phyloP scores from a whole-genome alignment of 2,797 vertebrate species.

The Artibeus jamaicensis region DNA sequence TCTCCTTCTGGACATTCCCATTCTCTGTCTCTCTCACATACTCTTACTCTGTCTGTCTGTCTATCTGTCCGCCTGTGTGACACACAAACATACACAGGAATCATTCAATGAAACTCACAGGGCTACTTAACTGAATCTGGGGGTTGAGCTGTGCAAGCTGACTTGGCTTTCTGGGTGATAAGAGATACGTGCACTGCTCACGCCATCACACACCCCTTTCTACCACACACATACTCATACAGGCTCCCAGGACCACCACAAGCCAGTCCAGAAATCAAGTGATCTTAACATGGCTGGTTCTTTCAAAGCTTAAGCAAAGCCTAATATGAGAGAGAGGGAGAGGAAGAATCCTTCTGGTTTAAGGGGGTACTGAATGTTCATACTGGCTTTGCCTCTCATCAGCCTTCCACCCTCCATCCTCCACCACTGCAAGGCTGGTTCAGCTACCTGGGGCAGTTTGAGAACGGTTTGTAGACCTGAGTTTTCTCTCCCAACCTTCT shows the following conservation, averaged over 20 bases:
- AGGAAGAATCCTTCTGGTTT: neutral
- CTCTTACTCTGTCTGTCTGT: neutral
- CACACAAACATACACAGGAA: neutral
- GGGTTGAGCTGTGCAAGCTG: neutral
- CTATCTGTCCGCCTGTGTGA: neutral
- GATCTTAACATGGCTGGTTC: neutral
- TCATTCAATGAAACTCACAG: neutral
- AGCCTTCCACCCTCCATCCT: neutral
- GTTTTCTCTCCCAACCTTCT: neutral
- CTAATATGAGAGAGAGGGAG: neutral
- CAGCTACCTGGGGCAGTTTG: neutral
- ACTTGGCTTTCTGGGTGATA: neutral
- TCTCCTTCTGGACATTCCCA: neutral
- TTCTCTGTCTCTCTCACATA: neutral
- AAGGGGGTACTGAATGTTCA: neutral
- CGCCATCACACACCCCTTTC: accelerated
- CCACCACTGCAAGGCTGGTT: neutral
- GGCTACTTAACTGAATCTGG: neutral
- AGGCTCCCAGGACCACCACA: neutral
- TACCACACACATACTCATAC: accelerated
- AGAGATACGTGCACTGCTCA: accelerated
- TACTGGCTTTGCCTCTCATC: neutral
- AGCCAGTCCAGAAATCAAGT: neutral
- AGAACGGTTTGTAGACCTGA: neutral
- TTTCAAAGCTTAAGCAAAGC: neutral